These are phyloP conservation scores for Melitaea cinxia DNA, from an alignment of 1,140 invertebrate species.

Conservation along the genomic window DNA sequence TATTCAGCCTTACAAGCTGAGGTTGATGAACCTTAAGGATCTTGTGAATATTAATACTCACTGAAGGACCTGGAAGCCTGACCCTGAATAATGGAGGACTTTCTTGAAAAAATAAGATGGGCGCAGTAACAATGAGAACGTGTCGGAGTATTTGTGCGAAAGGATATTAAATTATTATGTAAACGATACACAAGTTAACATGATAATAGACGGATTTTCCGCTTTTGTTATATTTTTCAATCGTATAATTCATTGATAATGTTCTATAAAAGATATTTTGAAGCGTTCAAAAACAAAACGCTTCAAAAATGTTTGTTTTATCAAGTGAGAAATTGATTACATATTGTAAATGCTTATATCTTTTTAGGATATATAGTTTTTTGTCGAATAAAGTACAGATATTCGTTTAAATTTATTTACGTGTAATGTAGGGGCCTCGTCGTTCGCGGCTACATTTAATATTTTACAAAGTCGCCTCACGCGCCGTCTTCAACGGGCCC, in stretches of 20 bases:
- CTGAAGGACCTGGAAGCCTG: conserved; percentile 34
- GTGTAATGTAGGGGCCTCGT: conserved; percentile 34
- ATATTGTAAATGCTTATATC: background rate
- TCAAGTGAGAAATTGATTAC: background rate
- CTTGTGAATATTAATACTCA: conserved; percentile 39
- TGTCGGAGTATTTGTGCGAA: no score
- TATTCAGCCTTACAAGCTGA: conserved; percentile 32
- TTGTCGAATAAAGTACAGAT: conserved; percentile 16
- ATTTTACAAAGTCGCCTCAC: conserved; percentile 79
- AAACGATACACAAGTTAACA: background rate
- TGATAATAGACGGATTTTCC: background rate
- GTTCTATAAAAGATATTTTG: no score
- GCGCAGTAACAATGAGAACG: no score
- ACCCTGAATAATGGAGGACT: conserved; percentile 40
- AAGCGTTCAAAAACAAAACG: no score
- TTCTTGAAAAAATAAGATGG: conserved; percentile 37
- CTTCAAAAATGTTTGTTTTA: background rate
- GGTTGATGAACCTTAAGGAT: conserved; percentile 38
- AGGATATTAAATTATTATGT: conserved; percentile 3
- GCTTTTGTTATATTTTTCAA: background rate
- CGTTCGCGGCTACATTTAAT: conserved; percentile 67
- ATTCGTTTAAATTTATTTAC: conserved; percentile 29
- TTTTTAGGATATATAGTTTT: background rate
- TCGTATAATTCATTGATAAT: background rate
- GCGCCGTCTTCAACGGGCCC: conserved; percentile 80